phyloP scores from a whole-genome alignment of 2,113 vertebrate genomes.

The Otis tarda region DNA sequence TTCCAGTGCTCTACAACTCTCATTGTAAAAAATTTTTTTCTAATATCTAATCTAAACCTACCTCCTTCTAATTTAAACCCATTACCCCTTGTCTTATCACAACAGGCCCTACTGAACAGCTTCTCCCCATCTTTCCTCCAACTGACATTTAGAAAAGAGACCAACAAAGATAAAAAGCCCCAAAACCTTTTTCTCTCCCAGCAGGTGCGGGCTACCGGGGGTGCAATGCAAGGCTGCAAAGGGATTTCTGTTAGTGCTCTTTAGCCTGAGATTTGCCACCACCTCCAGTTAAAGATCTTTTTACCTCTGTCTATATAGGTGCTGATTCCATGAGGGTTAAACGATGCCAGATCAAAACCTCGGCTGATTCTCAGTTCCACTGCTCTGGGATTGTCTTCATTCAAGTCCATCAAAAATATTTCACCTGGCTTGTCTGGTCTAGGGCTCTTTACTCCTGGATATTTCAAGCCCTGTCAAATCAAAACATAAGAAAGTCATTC shows the following conservation, averaged over 20 bases:
- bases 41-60: too few relatives aligned
- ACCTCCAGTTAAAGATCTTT: neutral
- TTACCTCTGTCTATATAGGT: slow-evolving; percentile 82
- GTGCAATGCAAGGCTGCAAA: neutral
- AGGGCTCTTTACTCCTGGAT: slow-evolving; percentile 65
- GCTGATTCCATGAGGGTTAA: slow-evolving; percentile 93
- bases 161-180: neutral
- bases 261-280: neutral
- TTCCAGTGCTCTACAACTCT: too few relatives aligned
- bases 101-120: too few relatives aligned
- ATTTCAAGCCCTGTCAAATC: slow-evolving; percentile 80
- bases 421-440: slow-evolving; percentile 78
- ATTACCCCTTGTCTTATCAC: too few relatives aligned
- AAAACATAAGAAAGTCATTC: neutral
- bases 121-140: too few relatives aligned
- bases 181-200: neutral
- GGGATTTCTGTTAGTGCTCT: neutral
- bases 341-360: slow-evolving; percentile 84
- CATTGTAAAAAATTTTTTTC: too few relatives aligned
- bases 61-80: too few relatives aligned
- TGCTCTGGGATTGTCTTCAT: slow-evolving; percentile 72
- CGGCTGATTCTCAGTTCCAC: slow-evolving; percentile 81
- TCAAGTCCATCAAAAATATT: slow-evolving; percentile 84
- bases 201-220: neutral
- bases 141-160: neutral